Conservation (phyloP, 2,113 vertebrate species). For the Willisornis vidua region DNA sequence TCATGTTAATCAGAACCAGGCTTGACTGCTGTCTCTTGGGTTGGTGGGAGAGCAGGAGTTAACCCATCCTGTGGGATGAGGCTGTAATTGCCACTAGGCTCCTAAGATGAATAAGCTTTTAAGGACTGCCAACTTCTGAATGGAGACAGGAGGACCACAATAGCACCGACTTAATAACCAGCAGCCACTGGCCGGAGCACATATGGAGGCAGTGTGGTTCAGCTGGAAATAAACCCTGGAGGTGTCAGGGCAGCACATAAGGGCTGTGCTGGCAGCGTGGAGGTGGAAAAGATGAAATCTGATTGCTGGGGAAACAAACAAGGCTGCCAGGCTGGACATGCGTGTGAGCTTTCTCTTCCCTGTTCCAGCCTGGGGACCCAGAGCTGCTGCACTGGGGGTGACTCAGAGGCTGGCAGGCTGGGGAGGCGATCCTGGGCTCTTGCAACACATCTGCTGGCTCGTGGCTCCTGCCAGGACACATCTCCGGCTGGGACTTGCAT, state of each 20-base stretch:
- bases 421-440: neutral
- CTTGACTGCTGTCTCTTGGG: rapidly evolving
- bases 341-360: neutral
- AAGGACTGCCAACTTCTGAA: neutral
- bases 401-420: neutral
- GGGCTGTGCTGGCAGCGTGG: neutral
- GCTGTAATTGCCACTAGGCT: neutral
- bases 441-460: neutral
- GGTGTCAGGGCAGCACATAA: constrained; percentile 8
- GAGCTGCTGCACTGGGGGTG: rapidly evolving
- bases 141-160: neutral
- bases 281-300: constrained; percentile 57
- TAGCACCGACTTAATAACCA: neutral
- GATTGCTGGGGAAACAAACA: neutral
- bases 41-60: neutral
- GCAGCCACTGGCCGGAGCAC: neutral
- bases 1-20: rapidly evolving
- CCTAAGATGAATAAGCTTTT: neutral
- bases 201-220: neutral
- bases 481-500: neutral
- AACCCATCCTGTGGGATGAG: neutral
- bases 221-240: constrained; percentile 30
- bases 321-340: constrained; percentile 1
- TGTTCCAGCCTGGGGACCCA: neutral
- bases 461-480: neutral